Evolutionary conservation across 2,888 invertebrate species (phyloP), one percentile per base, ranked within the genome.

Genomic region (Ophion obscuratus): DNA sequence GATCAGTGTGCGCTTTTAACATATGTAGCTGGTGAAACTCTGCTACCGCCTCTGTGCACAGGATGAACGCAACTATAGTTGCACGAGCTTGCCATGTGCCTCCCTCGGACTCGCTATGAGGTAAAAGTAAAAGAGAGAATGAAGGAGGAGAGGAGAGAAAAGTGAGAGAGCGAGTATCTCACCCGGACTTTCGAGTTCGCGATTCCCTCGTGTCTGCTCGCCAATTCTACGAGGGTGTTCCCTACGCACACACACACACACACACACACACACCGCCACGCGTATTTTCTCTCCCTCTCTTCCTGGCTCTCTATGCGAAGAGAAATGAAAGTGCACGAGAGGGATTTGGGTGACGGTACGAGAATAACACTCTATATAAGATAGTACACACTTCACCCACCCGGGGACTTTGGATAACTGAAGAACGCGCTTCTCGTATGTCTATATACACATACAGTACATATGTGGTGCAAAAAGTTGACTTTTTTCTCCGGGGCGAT

Each of bases 151-250:
- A 40, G 47, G 70, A 74, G 79, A 11, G 76, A 76, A 57, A 78
- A 47, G 47, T 44, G 71, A 64, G 80, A 75, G 36, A 57, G 67
- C 36, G 68, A 82, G 68, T 66, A 24, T 20, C 71, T 68, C 57
- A 53, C 61, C 47, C 62, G 71, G 57, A 62, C 62, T 81, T 78
- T 77, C 62, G 74, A 85, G 85, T 82, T 85, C 31, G 78, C 78
- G 81, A 85, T 81, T 85, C 85, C 85, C 81, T 40, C n/a, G 75
- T 74, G 78, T 66, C 78, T 76, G 64, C 74, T 75, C 81, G 68
- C 57, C 47, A 82, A 78, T 82, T 85, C 85, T 68, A 67, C 74
- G 68, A 70, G 75, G 70, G 74, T 71, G 66, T 68, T 67, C 53
- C 70, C 20, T 36, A 20, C 67, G 59, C 44, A 67, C 24, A 44